phyloP scores from a whole-genome alignment of 2,888 invertebrate genomes.

The Lutraria lutraria region DNA sequence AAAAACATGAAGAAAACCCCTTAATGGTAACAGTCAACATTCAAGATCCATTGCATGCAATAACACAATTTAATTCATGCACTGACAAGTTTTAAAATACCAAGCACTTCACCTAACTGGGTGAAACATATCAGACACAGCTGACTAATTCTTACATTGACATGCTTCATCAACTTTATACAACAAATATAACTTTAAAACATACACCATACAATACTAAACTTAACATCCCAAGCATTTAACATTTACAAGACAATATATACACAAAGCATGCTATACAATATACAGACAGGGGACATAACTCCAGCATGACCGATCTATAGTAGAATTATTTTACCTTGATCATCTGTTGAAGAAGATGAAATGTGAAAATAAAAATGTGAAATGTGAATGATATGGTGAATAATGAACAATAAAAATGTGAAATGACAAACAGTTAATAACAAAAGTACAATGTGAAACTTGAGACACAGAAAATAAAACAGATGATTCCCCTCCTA shows the following conservation, averaged over 20 bases:
- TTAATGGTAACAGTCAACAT: neutral
- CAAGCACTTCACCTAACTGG: neutral
- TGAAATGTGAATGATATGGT: neutral
- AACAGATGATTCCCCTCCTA: no score
- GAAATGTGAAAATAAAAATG: slow-evolving; percentile 22
- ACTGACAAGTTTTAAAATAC: no score
- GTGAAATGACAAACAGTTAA: neutral
- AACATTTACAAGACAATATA: neutral
- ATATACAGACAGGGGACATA: slow-evolving; percentile 21
- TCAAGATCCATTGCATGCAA: neutral
- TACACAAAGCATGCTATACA: slow-evolving; percentile 22
- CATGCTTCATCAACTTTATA: neutral
- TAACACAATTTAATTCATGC: neutral
- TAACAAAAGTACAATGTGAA: neutral
- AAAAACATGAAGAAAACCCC: no score
- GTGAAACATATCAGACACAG: neutral
- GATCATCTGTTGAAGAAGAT: slow-evolving; percentile 59
- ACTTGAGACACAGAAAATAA: neutral
- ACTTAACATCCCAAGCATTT: neutral
- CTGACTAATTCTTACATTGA: neutral
- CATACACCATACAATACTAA: neutral
- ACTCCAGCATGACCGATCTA: slow-evolving; percentile 7
- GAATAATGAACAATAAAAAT: neutral
- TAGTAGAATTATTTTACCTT: slow-evolving; percentile 59
- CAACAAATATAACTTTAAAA: neutral